Evolutionary conservation across 2,888 invertebrate species (phyloP), one percentile per base, ranked within the genome.

Genomic region (Pollenia amentaria): DNA sequence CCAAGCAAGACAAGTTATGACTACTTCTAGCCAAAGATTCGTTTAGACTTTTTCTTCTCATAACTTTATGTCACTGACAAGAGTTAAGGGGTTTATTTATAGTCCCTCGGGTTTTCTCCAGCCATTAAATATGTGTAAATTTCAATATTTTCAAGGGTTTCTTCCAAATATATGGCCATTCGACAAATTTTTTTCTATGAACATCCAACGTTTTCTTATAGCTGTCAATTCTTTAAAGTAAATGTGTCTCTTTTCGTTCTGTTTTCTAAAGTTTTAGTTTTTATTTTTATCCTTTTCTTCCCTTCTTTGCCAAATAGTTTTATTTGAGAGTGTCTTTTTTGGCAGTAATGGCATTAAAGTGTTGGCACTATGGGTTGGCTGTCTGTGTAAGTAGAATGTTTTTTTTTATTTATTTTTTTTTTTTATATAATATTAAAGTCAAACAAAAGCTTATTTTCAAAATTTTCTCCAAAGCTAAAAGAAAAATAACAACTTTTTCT

Each of bases 401-500:
- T 44, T 44, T 55, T 3, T n/a, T n/a, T n/a, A n/a, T n/a, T n/a
- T n/a, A n/a, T n/a, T n/a, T n/a, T n/a, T n/a, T n/a, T n/a, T n/a
- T n/a, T n/a, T n/a, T n/a, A n/a, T n/a, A 40, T 76, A 64, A 70
- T 85, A 65, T 72, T 64, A 38, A 85, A 85, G 65, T 60, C 80
- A 80, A 85, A 81, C 81, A 81, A 81, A 81, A 81, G 67, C 77
- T 85, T 81, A 57, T 77, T 69, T 57, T 70, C 18, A 60, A 85
- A 48, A 51, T 76, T 53, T 16, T 48, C 14, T 64, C 38, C 40
- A 48, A 80, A 85, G 57, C 62, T 44, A 77, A 85, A 85, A 70
- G 48, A 76, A 70, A 76, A 83, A 65, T 12, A 72, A 40, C 42
- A 48, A 57, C 2, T 48, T 73, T 65, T 64, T 60, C 1, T 57